Evolutionary conservation across 2,113 vertebrate species (phyloP).

Genomic region (Crotophaga sulcirostris): DNA sequence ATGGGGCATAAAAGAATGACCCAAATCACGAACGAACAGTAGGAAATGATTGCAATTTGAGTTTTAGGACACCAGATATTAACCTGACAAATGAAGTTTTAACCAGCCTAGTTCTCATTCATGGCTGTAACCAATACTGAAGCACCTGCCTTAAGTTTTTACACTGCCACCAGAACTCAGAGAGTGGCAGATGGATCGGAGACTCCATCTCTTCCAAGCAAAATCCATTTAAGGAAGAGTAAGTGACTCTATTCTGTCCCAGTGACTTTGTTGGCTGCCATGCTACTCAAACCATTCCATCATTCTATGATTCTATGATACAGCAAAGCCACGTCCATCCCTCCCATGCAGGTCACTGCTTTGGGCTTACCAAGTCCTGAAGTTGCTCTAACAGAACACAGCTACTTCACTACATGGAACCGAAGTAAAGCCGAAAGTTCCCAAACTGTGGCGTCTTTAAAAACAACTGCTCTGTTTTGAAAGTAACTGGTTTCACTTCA

Average conservation of each 20-base stretch:
- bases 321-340: fast-evolving
- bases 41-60: background rate
- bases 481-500: background rate
- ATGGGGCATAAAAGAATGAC: background rate
- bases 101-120: background rate
- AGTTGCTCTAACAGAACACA: background rate
- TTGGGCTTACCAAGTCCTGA: background rate
- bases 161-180: background rate
- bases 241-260: background rate
- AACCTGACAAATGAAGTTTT: background rate
- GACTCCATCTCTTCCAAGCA: background rate
- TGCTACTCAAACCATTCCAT: fast-evolving
- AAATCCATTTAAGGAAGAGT: background rate
- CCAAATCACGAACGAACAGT: background rate
- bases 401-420: fast-evolving
- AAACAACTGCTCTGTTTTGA: background rate
- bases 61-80: background rate
- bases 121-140: background rate
- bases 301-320: no score
- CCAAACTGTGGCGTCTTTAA: background rate
- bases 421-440: background rate
- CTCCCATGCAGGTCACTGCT: background rate
- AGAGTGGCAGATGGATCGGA: background rate
- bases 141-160: background rate
- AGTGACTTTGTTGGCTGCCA: background rate